Evolutionary conservation across 2,113 vertebrate genomes (phyloP).

Genomic region (Oncorhynchus tshawytscha): DNA sequence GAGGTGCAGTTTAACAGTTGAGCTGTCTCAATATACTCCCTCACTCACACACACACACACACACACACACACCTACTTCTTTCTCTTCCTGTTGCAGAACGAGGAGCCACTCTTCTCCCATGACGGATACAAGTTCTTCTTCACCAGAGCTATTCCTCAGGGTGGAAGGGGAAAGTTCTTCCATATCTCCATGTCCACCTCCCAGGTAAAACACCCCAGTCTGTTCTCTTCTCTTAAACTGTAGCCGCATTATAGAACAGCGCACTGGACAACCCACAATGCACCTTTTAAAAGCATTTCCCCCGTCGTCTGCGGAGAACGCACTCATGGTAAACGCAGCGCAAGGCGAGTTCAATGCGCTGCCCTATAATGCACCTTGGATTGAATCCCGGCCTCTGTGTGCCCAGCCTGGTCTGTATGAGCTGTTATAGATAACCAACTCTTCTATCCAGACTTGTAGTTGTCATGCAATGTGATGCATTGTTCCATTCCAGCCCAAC

Average conservation of each 20-base stretch:
- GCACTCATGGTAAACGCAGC: no score
- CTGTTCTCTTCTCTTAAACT: background rate
- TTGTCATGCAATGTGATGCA: background rate
- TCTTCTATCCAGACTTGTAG: background rate
- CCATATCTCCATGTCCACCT: constrained; percentile 91
- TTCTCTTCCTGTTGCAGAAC: constrained; percentile 75
- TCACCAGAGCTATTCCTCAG: constrained; percentile 90
- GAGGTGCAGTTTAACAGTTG: no score
- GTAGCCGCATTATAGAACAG: no score
- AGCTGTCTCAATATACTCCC: no score
- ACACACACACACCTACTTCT: background rate
- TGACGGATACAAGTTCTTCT: constrained; percentile 91
- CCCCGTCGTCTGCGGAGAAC: no score
- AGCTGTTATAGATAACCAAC: no score
- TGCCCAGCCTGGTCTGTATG: no score
- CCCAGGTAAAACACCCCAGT: constrained; percentile 72
- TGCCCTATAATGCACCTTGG: no score
- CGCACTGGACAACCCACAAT: no score
- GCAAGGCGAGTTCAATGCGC: no score
- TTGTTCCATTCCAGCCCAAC: constrained; percentile 79
- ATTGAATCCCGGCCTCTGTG: no score
- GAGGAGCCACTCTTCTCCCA: constrained; percentile 90
- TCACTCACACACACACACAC: background rate
- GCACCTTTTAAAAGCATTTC: no score
- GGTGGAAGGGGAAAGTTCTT: constrained; percentile 93